These are phyloP conservation scores for Nemotelus nigrinus DNA, from an alignment of 2,888 invertebrate genomes.

Conservation along the genomic window DNA sequence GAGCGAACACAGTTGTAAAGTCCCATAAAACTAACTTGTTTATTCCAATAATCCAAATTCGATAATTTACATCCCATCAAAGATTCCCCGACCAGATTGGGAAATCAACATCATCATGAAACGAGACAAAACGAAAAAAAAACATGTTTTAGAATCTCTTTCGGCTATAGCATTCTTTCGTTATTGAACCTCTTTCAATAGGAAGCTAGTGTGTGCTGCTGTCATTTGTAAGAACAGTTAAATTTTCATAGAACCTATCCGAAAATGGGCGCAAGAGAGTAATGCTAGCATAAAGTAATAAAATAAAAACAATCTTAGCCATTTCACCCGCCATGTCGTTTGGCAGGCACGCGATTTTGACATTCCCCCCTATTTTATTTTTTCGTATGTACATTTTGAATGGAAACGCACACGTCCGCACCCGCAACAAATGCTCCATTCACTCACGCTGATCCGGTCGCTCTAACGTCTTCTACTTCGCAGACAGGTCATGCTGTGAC, in stretches of 20 bases:
- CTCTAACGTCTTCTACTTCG: too few species aligned
- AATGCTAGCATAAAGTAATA: neutral
- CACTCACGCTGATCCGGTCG: neutral
- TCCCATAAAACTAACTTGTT: conserved; percentile 31
- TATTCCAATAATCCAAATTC: too few species aligned
- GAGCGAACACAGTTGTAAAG: neutral
- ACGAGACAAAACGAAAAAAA: conserved; percentile 26
- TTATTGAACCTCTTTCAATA: too few species aligned
- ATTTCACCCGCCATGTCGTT: neutral
- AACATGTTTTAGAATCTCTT: conserved; percentile 13
- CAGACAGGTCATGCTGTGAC: too few species aligned
- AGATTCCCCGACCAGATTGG: too few species aligned
- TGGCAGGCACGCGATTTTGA: conserved; percentile 50
- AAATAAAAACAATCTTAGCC: neutral
- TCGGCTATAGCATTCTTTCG: too few species aligned
- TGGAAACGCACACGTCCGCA: conserved; percentile 21
- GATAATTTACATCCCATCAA: too few species aligned
- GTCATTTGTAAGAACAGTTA: too few species aligned
- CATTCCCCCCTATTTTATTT: conserved; percentile 41
- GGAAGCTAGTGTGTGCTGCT: too few species aligned
- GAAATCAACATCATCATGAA: conserved; percentile 2
- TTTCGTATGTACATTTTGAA: conserved; percentile 51
- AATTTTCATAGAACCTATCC: neutral
- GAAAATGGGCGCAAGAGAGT: neutral
- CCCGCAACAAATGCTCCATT: conserved; percentile 3